Conservation (phyloP, 2,113 vertebrate genomes). For the Nothoprocta pentlandii region DNA sequence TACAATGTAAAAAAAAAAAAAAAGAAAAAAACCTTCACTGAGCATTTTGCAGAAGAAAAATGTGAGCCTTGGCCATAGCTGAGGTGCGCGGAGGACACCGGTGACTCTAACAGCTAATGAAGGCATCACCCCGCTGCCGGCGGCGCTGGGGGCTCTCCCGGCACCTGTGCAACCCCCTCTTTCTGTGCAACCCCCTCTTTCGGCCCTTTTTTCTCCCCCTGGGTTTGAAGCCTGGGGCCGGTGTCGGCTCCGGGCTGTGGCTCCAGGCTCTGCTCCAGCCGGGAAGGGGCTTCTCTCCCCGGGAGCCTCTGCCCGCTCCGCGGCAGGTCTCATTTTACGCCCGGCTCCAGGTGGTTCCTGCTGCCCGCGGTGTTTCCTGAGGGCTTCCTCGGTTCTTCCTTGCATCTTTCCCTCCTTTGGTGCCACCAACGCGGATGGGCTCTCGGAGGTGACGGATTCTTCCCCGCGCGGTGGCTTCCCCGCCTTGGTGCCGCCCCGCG, state of each 20-base stretch:
- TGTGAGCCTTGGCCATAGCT: not conserved
- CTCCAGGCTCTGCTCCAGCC: too few relatives aligned
- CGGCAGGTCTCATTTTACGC: not conserved
- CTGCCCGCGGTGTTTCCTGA: rapidly evolving
- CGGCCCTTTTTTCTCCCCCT: too few relatives aligned
- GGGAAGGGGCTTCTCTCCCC: too few relatives aligned
- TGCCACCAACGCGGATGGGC: not conserved
- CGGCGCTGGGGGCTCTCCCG: too few relatives aligned
- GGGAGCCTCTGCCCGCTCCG: too few relatives aligned
- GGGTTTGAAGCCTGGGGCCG: too few relatives aligned
- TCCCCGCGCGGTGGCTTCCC: rapidly evolving
- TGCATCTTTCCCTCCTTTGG: rapidly evolving
- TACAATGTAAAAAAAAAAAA: constrained; percentile 71
- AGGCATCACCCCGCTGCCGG: not conserved
- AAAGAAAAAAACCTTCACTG: not conserved
- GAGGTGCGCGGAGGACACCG: not conserved
- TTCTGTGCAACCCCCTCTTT: too few relatives aligned
- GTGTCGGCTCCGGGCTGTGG: too few relatives aligned
- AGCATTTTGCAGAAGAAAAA: constrained; percentile 58
- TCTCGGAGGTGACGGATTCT: not conserved
- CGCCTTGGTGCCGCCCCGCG: too few relatives aligned
- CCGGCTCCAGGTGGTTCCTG: too few relatives aligned
- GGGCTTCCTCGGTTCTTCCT: not conserved
- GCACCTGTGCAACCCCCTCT: too few relatives aligned
- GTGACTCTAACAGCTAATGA: constrained; percentile 21